Percentiles rank a stretch among this genome's conserved stretches.
phyloP scores from a whole-genome alignment of 1,140 invertebrate species.

The Phymorhynchus buccinoides region DNA sequence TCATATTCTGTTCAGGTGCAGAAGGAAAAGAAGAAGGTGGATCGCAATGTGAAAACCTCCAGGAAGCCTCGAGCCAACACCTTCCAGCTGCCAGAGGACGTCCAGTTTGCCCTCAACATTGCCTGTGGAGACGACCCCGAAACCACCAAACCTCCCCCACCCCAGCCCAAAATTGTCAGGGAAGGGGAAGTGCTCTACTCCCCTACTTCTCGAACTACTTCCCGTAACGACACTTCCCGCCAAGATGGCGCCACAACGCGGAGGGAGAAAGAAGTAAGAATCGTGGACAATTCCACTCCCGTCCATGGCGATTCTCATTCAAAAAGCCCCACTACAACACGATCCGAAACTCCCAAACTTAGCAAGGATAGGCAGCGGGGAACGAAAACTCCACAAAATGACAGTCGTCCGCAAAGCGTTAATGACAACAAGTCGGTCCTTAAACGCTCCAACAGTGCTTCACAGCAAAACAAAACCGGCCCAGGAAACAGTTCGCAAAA shows the following conservation, averaged over 20 bases:
- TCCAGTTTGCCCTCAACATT: background rate
- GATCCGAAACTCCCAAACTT: background rate
- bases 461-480: background rate
- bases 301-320: background rate
- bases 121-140: background rate
- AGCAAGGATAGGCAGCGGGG: background rate
- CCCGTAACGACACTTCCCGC: background rate
- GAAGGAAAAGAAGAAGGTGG: constrained; percentile 2
- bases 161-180: background rate
- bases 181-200: background rate
- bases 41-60: background rate
- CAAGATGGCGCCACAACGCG: background rate
- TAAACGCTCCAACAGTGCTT: background rate
- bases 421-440: too few relatives aligned
- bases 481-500: background rate
- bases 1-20: background rate
- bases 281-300: background rate
- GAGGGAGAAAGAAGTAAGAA: background rate
- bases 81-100: background rate
- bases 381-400: background rate
- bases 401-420: too few relatives aligned
- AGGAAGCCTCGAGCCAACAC: background rate
- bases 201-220: background rate
- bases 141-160: too few relatives aligned
- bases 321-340: background rate